phyloP scores from a whole-genome alignment of 2,797 vertebrate genomes.

The Scomberomorus guttatus region DNA sequence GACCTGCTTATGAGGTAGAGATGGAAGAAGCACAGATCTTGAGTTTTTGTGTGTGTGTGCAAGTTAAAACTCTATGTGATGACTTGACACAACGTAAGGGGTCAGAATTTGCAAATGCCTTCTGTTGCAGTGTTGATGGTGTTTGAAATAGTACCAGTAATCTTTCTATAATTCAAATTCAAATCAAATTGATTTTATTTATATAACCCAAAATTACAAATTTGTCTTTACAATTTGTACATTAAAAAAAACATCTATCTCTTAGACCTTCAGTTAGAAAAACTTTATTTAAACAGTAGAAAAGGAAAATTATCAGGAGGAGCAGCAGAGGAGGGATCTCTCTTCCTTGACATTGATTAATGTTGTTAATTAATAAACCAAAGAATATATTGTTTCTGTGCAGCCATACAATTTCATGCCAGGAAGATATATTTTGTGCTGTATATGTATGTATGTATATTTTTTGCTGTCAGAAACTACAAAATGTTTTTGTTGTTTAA shows the following conservation, averaged over 20 bases:
- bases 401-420: too few relatives aligned
- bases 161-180: neutral
- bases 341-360: neutral
- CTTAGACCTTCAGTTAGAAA: too few relatives aligned
- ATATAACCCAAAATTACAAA: neutral
- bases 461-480: neutral
- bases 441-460: neutral
- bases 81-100: slow-evolving; percentile 27
- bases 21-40: slow-evolving; percentile 29
- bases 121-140: slow-evolving; percentile 17
- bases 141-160: neutral
- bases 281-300: neutral
- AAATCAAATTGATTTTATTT: neutral
- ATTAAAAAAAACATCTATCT: neutral
- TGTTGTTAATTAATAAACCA: neutral
- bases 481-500: neutral
- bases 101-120: slow-evolving; percentile 10
- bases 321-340: neutral
- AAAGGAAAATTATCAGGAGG: neutral
- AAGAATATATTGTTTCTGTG: too few relatives aligned
- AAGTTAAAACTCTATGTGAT: slow-evolving; percentile 29
- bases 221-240: neutral
- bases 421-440: too few relatives aligned
- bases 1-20: slow-evolving; percentile 50
- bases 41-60: neutral